Conservation (phyloP, 2,113 vertebrate species). For the Mus musculus region GRCm39 chr12:55436001-55436500, state of each 20-base stretch:
- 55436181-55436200: background rate
- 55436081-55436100: background rate
- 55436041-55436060: background rate
- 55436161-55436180: slow-evolving; percentile 28
- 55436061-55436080: background rate
- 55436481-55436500: background rate
- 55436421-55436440: background rate
- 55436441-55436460: background rate
- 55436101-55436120: slow-evolving; percentile 35
- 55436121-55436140: background rate
- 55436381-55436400: background rate
- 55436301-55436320: background rate
- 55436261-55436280: slow-evolving; percentile 46
- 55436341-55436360: background rate
- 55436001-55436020: background rate
- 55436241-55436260: background rate
- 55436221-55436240: slow-evolving; percentile 34
- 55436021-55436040: slow-evolving; percentile 18
- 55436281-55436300: background rate
- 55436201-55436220: slow-evolving; percentile 15
- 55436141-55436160: background rate
- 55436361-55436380: background rate
- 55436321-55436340: slow-evolving; percentile 48
- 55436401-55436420: background rate
- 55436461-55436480: background rate